Evolutionary conservation across 2,113 vertebrate species (phyloP), one percentile per base, ranked within the genome.

Genomic region (Sorex araneus): DNA sequence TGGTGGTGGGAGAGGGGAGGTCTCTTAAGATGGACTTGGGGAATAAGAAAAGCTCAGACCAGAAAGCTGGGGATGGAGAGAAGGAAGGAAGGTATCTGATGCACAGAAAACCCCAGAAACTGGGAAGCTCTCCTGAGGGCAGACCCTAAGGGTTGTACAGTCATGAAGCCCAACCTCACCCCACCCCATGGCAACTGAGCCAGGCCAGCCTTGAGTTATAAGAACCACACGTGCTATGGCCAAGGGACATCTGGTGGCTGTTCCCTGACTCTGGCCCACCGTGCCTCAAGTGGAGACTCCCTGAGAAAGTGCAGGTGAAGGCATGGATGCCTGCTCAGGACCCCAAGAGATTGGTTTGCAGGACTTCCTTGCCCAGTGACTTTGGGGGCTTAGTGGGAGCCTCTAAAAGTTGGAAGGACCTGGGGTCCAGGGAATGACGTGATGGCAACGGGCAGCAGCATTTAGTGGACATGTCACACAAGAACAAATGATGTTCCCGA

Each of bases 1-100:
- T 15, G 18, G 54, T 13, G 54, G 18, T 54, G 54, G 54, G 18
- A 54, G 54, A 54, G 54, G 54, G 54, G 54, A 40, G 40, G 54
- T 4, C 13, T 54, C 54, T 54, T 19, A 54, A 54, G 13, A 54
- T 78, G 73, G 40, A 87, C 85, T 27, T 23, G 0, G 4, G 60
- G n/a, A 40, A 6, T 67, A 76, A 43, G 23, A 27, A 81, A 73
- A 18, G 43, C 12, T 23, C 34, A 89, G 79, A 81, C 7, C 86
- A 57, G 36, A 77, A 89, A 90, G 47, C 21, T 28, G 47, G 13
- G 13, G 19, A 15, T 47, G 21, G 71, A 94, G 64, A 73, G 89
- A 91, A 90, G 60, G 66, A 86, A 92, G 84, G 28, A 95, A 89
- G 25, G 25, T 25, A 23, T 18, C 18, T 90, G 84, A 89, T 12